phyloP scores from a whole-genome alignment of 2,888 invertebrate genomes.

The Nudaria mundana region DNA sequence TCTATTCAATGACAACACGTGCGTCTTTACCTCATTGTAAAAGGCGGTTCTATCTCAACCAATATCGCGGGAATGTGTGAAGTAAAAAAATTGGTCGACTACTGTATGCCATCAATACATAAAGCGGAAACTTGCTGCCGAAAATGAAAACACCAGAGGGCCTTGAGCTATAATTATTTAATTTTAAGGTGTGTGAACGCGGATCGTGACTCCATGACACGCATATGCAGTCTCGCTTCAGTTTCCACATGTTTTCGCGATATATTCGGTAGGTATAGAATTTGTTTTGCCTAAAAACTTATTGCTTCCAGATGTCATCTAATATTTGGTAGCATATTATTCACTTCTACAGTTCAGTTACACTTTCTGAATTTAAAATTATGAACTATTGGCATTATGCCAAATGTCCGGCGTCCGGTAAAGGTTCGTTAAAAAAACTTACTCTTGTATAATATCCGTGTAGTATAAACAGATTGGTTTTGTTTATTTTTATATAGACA shows the following conservation, averaged over 20 bases:
- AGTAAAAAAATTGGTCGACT: conserved; percentile 30
- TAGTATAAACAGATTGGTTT: conserved; percentile 23
- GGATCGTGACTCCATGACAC: conserved; percentile 42
- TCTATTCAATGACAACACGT: neutral
- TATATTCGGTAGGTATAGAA: no score
- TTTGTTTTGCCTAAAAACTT: no score
- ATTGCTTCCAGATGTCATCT: conserved; percentile 10
- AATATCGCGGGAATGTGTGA: conserved; percentile 11
- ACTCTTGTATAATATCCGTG: conserved; percentile 18
- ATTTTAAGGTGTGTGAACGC: conserved; percentile 59
- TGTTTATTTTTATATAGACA: conserved; percentile 26
- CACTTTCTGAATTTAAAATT: conserved; percentile 35
- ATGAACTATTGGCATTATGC: conserved; percentile 33
- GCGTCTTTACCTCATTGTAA: neutral
- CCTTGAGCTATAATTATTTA: conserved; percentile 76
- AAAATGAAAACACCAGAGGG: conserved; percentile 64
- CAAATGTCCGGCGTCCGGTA: conserved; percentile 30
- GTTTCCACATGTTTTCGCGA: conserved; percentile 20
- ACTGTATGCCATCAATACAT: conserved; percentile 21
- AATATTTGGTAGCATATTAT: conserved; percentile 8
- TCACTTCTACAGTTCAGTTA: no score
- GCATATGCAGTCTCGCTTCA: conserved; percentile 37
- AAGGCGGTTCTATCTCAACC: neutral
- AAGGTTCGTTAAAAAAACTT: conserved; percentile 31
- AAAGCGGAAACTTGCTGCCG: conserved; percentile 41